These are phyloP conservation scores for Nesoenas mayeri DNA, from an alignment of 2,113 vertebrate species.

Conservation along the genomic window DNA sequence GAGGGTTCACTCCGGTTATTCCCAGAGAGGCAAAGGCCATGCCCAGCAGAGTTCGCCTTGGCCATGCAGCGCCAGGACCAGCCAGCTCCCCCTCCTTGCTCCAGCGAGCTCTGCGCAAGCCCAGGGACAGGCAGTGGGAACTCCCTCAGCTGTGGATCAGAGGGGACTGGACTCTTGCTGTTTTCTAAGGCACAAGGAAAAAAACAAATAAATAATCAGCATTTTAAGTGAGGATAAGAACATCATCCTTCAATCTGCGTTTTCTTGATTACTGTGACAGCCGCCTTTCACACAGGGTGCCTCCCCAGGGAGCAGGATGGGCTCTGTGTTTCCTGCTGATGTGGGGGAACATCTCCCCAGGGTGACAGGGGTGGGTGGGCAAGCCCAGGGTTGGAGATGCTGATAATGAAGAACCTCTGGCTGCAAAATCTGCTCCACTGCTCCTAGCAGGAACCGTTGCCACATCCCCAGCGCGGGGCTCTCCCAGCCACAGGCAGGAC, in stretches of 20 bases:
- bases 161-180: not conserved
- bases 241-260: not conserved
- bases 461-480: not conserved
- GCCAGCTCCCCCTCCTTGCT: not conserved
- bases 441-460: not conserved
- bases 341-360: not conserved
- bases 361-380: not conserved
- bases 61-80: not conserved
- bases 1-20: not conserved
- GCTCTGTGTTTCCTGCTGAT: not conserved
- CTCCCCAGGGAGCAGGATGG: accelerated
- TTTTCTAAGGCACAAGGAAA: not conserved
- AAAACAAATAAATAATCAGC: not conserved
- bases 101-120: accelerated
- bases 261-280: not conserved
- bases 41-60: not conserved
- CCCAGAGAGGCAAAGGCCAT: not conserved
- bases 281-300: not conserved
- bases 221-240: not conserved
- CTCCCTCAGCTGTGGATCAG: accelerated
- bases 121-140: not conserved
- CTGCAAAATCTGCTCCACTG: not conserved
- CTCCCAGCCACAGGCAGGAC: not conserved
- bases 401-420: not conserved
- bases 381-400: not conserved